A percentile compares a stretch with the other conserved stretches of the same genome.
Conservation (phyloP, 1,140 invertebrate species). For the Drosophila nasuta region DNA sequence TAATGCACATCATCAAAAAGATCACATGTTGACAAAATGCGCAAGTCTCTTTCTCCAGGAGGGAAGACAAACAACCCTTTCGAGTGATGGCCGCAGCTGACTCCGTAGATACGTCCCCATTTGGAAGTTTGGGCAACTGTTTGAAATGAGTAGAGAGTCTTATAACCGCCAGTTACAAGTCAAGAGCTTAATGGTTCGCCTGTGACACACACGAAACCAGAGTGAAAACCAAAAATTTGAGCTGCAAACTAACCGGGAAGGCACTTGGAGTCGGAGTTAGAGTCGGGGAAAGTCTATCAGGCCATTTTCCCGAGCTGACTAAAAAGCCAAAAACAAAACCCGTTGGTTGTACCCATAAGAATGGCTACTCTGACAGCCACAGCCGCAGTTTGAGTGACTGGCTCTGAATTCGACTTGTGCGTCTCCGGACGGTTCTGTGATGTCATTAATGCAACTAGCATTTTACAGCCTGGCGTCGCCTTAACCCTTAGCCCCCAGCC, state of each 20-base stretch:
- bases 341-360: slow-evolving; percentile 5
- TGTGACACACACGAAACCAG: slow-evolving; percentile 47
- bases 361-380: slow-evolving; percentile 58
- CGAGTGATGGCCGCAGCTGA: slow-evolving; percentile 39
- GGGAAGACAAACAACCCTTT: background rate
- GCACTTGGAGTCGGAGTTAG: too few relatives aligned
- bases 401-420: slow-evolving; percentile 75
- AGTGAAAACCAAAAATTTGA: slow-evolving; percentile 31
- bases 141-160: background rate
- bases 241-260: slow-evolving; percentile 43
- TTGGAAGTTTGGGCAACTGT: background rate
- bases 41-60: too few relatives aligned
- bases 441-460: slow-evolving; percentile 80
- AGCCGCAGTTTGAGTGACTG: slow-evolving; percentile 72
- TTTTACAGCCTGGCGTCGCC: slow-evolving; percentile 22
- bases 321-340: slow-evolving; percentile 17
- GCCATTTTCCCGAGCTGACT: background rate
- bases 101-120: slow-evolving; percentile 30
- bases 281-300: too few relatives aligned
- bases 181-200: slow-evolving; percentile 68
- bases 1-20: slow-evolving; percentile 9
- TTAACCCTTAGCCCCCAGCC: background rate
- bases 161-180: slow-evolving; percentile 51
- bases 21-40: too few relatives aligned
- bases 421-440: slow-evolving; percentile 40